phyloP scores from a whole-genome alignment of 1,140 invertebrate genomes.

The Cepaea nemoralis region DNA sequence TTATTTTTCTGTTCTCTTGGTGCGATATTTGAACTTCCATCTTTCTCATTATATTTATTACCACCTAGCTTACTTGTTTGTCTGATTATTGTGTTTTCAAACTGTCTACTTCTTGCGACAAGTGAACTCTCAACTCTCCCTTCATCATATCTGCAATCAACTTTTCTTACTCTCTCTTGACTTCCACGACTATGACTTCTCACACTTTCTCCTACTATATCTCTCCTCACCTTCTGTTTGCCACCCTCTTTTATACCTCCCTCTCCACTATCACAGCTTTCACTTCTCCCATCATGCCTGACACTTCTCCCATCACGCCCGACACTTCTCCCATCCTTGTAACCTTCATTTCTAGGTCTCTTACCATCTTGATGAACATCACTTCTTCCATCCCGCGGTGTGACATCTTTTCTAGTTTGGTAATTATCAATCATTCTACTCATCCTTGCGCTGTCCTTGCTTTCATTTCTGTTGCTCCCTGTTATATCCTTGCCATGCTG shows the following conservation, averaged over 20 bases:
- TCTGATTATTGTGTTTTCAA: background rate
- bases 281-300: background rate
- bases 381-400: too few relatives aligned
- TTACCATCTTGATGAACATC: too few relatives aligned
- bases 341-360: background rate
- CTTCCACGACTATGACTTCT: background rate
- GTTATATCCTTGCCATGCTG: background rate
- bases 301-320: background rate
- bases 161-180: background rate
- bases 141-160: background rate
- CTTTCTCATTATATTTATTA: background rate
- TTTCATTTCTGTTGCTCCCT: background rate
- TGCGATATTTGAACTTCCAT: background rate
- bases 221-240: background rate
- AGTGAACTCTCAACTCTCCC: background rate
- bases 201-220: background rate
- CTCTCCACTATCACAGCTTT: background rate
- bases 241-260: background rate
- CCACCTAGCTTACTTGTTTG: background rate
- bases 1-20: constrained; percentile 18
- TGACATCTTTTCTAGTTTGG: background rate
- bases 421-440: background rate
- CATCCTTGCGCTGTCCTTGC: background rate
- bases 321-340: background rate
- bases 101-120: background rate